Evolutionary conservation across 2,888 invertebrate genomes (phyloP).

Genomic region (Acanthosepion lycidas): DNA sequence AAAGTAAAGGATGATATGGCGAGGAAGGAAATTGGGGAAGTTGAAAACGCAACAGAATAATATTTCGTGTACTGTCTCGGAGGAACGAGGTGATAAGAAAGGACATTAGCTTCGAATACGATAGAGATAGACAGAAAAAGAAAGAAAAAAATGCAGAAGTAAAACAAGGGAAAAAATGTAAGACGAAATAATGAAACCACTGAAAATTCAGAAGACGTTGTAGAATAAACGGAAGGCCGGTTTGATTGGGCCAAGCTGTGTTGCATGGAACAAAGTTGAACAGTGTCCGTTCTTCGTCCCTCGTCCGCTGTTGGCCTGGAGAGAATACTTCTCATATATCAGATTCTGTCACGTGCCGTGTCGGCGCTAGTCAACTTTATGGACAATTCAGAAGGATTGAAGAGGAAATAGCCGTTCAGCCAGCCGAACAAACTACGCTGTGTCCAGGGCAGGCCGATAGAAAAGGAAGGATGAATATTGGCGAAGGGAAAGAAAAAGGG

Average conservation of each 20-base stretch:
- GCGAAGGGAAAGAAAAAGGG: neutral
- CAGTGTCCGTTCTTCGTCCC: neutral
- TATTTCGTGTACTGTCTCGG: too few species aligned
- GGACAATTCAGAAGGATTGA: neutral
- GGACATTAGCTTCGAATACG: too few species aligned
- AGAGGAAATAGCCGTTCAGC: neutral
- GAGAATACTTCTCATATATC: neutral
- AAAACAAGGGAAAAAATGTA: too few species aligned
- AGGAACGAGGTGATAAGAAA: too few species aligned
- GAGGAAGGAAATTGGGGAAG: too few species aligned
- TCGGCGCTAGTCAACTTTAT: neutral
- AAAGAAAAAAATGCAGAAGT: too few species aligned
- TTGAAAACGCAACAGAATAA: too few species aligned
- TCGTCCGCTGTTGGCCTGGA: neutral
- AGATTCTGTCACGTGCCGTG: neutral
- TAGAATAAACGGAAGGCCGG: neutral
- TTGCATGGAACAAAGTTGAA: neutral
- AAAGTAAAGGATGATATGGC: too few species aligned
- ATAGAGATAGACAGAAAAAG: too few species aligned
- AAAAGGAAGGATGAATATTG: neutral
- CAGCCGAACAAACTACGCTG: too few species aligned
- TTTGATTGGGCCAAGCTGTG: neutral
- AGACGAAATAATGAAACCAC: too few species aligned
- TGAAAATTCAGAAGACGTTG: neutral
- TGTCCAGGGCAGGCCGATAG: neutral